Evolutionary conservation across 53 echinoderm and acorn worm species (phyloP), one percentile per base, ranked within the genome.

Genomic region (Echinometra lucunter): DNA sequence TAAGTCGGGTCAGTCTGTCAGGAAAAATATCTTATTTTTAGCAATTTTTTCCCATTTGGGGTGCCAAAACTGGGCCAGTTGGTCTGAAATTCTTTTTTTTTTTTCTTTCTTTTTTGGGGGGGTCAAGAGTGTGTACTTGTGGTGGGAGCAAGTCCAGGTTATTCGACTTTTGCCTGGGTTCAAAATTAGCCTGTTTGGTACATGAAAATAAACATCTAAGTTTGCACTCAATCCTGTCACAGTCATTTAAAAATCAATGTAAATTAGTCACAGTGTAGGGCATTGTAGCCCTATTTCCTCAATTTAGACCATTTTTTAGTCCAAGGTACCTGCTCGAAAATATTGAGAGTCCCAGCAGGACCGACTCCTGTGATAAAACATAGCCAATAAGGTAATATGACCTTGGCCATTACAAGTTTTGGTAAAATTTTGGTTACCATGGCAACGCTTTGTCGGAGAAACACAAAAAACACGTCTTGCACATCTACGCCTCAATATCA

Each of bases 271-370:
- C 45, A 82, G 82, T 82, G 82, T 82, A 82, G 82, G n/a, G n/a
- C n/a, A n/a, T n/a, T n/a, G n/a, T n/a, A n/a, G n/a, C n/a, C n/a
- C n/a, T n/a, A n/a, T n/a, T n/a, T n/a, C n/a, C n/a, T n/a, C n/a
- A n/a, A n/a, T n/a, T n/a, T n/a, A n/a, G n/a, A n/a, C n/a, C n/a
- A n/a, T n/a, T n/a, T n/a, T n/a, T n/a, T n/a, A n/a, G n/a, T n/a
- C n/a, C 82, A 82, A 82, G 6, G 82, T 82, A 82, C 82, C 82
- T 82, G 82, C 82, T 82, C 82, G 82, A 82, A 82, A 35, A 32
- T 82, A 82, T 82, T 82, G 82, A 82, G 82, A 82, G 82, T 82
- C 82, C 82, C 82, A 82, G 82, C 82, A 82, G 82, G 82, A 82
- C 82, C 82, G 82, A 82, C 82, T 82, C 82, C 40, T 82, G 82